These are phyloP conservation scores for Valencia hispanica DNA, from an alignment of 2,797 vertebrate species.

Conservation along the genomic window DNA sequence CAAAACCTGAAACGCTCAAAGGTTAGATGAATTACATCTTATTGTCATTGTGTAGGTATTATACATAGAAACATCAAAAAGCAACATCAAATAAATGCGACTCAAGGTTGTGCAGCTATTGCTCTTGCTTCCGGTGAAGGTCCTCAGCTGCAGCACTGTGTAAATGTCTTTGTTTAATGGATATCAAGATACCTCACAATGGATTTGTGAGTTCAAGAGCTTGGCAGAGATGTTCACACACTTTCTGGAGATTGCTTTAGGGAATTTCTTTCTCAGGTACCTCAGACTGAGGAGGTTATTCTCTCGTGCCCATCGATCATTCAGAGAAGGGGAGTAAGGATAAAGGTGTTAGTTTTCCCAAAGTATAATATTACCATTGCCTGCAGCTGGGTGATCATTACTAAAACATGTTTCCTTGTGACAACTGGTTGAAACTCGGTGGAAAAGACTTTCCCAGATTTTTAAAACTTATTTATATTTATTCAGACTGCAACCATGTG, in stretches of 20 bases:
- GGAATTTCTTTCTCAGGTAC: constrained; percentile 3
- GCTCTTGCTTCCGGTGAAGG: background rate
- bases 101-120: background rate
- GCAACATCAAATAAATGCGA: background rate
- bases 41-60: background rate
- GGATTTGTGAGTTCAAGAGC: background rate
- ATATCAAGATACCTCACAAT: background rate
- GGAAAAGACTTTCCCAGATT: background rate
- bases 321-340: background rate
- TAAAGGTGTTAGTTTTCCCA: background rate
- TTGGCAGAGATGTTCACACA: background rate
- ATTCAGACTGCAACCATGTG: background rate
- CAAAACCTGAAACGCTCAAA: background rate
- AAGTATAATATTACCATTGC: background rate
- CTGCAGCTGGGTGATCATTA: background rate
- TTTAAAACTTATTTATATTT: background rate
- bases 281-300: constrained; percentile 6
- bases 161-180: background rate
- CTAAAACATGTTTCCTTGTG: constrained; percentile 5
- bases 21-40: background rate
- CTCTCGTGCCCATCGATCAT: constrained; percentile 24
- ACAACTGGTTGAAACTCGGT: background rate
- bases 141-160: background rate
- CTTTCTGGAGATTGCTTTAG: constrained; percentile 1
- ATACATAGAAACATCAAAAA: background rate